Conservation (phyloP, 2,888 invertebrate species). For the Eupithecia centaureata region DNA sequence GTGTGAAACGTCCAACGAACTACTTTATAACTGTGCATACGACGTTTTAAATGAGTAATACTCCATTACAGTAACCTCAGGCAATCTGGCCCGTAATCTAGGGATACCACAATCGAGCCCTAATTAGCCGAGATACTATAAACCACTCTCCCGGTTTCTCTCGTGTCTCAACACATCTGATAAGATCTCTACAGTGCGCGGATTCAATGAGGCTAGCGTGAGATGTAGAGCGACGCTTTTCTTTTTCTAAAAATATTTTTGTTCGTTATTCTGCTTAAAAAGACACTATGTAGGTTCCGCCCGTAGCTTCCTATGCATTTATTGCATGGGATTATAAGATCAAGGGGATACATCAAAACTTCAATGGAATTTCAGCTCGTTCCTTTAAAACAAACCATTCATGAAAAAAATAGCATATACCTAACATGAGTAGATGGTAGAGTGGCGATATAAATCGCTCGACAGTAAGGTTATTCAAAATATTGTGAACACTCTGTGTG, state of each 20-base stretch:
- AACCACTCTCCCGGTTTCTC: constrained; percentile 34
- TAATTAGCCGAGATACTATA: constrained; percentile 39
- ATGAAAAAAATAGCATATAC: too few species aligned
- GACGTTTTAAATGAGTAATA: neutral
- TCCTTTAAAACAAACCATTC: too few species aligned
- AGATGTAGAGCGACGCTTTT: neutral
- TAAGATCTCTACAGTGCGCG: constrained; percentile 34
- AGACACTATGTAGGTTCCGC: too few species aligned
- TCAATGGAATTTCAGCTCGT: too few species aligned
- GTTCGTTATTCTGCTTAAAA: too few species aligned
- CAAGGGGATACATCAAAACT: too few species aligned
- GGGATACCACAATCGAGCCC: constrained; percentile 33
- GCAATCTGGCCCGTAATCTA: constrained; percentile 29
- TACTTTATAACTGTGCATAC: neutral
- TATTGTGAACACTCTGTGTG: neutral
- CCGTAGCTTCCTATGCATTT: too few species aligned
- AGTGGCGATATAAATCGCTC: too few species aligned
- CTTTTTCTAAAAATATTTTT: too few species aligned
- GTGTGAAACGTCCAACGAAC: neutral
- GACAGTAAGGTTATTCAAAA: neutral
- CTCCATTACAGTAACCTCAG: constrained; percentile 25
- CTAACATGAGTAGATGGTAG: too few species aligned
- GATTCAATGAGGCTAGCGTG: neutral
- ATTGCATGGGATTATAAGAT: too few species aligned
- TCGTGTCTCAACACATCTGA: constrained; percentile 42